phyloP scores from a whole-genome alignment of 2,113 vertebrate genomes.

The Vireo altiloquus region DNA sequence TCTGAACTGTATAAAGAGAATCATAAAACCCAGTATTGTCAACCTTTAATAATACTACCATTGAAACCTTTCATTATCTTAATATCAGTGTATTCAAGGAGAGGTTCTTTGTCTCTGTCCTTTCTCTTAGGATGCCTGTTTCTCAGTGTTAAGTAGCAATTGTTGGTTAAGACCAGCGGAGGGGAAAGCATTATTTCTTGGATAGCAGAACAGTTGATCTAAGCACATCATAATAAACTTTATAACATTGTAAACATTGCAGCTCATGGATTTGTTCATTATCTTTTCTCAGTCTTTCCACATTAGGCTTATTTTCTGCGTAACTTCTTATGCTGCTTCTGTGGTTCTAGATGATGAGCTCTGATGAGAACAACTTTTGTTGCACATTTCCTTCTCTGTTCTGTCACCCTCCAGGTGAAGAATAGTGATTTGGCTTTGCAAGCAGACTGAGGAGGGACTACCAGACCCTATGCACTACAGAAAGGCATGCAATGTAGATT shows the following conservation, averaged over 20 bases:
- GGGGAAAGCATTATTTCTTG: not conserved
- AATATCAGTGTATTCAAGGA: slow-evolving; percentile 43
- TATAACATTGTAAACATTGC: not conserved
- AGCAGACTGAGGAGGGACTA: not conserved
- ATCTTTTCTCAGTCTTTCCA: not conserved
- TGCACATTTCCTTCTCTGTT: not conserved
- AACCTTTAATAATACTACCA: slow-evolving; percentile 44
- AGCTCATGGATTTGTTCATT: not conserved
- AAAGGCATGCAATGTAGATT: not conserved
- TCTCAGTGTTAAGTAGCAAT: slow-evolving; percentile 50
- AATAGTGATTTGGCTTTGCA: not conserved
- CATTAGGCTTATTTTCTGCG: not conserved
- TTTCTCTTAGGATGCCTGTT: slow-evolving; percentile 16
- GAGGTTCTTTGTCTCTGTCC: slow-evolving; percentile 52
- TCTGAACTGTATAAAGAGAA: slow-evolving; percentile 46
- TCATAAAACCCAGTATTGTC: slow-evolving; percentile 19
- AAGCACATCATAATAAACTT: not conserved
- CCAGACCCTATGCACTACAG: not conserved
- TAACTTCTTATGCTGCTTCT: not conserved
- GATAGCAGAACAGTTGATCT: not conserved
- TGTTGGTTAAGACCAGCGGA: slow-evolving; percentile 9
- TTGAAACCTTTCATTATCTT: slow-evolving; percentile 65
- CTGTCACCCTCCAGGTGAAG: not conserved
- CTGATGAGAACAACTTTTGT: not conserved
- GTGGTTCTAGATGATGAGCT: not conserved